Conservation (phyloP, 2,113 vertebrate genomes). For the Pachycephala philippinensis region DNA sequence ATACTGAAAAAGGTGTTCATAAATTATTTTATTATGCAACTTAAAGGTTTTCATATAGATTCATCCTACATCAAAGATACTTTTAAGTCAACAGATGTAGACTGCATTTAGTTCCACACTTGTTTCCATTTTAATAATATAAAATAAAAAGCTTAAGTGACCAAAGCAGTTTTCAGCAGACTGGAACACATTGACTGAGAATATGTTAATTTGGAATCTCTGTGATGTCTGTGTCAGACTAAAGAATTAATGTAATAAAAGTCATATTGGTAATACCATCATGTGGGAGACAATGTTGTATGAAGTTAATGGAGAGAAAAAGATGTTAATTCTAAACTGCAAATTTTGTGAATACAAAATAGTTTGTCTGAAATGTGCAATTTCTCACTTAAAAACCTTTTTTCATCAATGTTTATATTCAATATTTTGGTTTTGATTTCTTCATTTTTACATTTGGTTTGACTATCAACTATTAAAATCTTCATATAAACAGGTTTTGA, state of each 20-base stretch:
- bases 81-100: not conserved
- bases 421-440: not conserved
- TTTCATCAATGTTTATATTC: not conserved
- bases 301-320: constrained; percentile 26
- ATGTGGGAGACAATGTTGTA: not conserved
- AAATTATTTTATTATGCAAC: not conserved
- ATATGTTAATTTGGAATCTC: constrained; percentile 16
- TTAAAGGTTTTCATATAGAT: not conserved
- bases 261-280: constrained; percentile 8
- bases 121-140: not conserved
- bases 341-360: constrained; percentile 30
- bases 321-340: not conserved
- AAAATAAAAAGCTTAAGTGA: not conserved
- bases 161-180: constrained; percentile 10
- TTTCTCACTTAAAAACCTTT: not conserved
- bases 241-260: constrained; percentile 52
- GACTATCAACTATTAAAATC: not conserved
- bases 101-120: not conserved
- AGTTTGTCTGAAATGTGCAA: not conserved
- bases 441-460: not conserved
- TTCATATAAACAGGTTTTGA: not conserved
- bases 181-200: constrained; percentile 29
- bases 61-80: not conserved
- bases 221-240: constrained; percentile 17
- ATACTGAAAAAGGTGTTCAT: not conserved